Evolutionary conservation across 2,113 vertebrate species (phyloP), one percentile per base, ranked within the genome.

Genomic region (Sorex araneus): DNA sequence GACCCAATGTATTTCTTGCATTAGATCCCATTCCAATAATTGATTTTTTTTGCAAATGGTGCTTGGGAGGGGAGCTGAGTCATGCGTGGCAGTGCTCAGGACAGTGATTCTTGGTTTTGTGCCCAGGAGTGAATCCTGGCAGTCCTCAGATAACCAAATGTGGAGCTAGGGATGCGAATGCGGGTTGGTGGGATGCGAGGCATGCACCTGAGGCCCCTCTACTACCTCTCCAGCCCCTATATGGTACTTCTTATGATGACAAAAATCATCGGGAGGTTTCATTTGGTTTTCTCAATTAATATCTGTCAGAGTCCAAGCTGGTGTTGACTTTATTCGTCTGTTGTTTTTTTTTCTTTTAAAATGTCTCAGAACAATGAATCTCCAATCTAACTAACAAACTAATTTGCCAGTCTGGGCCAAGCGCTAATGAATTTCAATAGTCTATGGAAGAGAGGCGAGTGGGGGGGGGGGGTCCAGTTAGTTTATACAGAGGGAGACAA

Each of bases 301-400:
- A 88, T 92, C 81, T 73, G 18, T 34, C 63, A 92, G 91, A 84
- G 73, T 87, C 50, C 54, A 93, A 92, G 80, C 8, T 67, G 19
- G 45, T 83, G 0, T 36, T 94, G 34, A 73, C 34, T 82, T 94
- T 45, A 75, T 7, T 79, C 57, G 66, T 19, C 1, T 19, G 57
- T 60, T 34, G 4, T 78, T 34, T 84, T 87, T 87, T 87, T 76
- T 95, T 36, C 73, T 85, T 81, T 87, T 70, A 82, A 76, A 89
- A 43, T 73, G 47, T 88, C 30, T 88, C 34, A 89, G 30, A 50
- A 86, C 40, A 87, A 94, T 67, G 47, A 76, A 21, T 67, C 21
- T 83, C 6, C 30, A 16, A 47, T 77, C 13, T 85, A 75, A 93
- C 85, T 76, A 73, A 87, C 67, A 64, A 3, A 50, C 86, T 12